A percentile compares a stretch with the other conserved stretches of the same genome.
Evolutionary conservation across 2,888 invertebrate species (phyloP).

Genomic region (Branchipolynoe longqiensis): DNA sequence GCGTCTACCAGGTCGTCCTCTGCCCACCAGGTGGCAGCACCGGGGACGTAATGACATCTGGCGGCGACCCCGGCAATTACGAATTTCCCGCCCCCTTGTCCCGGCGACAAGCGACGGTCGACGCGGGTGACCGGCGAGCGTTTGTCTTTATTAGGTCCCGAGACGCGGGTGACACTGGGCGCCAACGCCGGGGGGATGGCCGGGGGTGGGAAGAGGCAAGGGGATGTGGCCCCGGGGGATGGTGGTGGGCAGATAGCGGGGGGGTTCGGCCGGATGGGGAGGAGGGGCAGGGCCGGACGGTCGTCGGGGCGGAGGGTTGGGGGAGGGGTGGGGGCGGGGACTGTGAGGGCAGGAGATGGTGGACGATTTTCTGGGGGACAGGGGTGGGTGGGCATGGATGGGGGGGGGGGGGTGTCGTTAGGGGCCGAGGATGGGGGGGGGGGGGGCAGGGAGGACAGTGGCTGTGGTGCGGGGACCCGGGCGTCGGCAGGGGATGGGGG

Average conservation of each 20-base stretch:
- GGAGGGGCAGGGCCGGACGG: not conserved
- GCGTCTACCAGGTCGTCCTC: no score
- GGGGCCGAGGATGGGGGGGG: not conserved
- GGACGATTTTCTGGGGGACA: not conserved
- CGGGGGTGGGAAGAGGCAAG: not conserved
- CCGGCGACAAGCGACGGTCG: no score
- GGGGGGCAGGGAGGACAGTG: not conserved
- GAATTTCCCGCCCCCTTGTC: no score
- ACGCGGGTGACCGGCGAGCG: no score
- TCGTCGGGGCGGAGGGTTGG: not conserved
- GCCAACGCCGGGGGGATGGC: no score
- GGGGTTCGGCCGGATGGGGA: not conserved
- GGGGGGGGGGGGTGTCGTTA: not conserved
- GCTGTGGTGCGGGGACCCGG: not conserved
- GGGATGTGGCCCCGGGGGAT: not conserved
- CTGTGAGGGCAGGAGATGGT: not conserved
- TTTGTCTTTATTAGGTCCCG: no score
- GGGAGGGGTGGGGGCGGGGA: not conserved
- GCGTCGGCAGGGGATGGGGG: not conserved
- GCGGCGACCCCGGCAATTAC: no score
- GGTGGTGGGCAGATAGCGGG: not conserved
- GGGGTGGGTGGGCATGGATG: not conserved
- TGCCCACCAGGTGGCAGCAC: no score
- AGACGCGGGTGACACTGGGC: no score
- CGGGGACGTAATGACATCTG: no score